Conservation (phyloP, 2,113 vertebrate genomes). For the Ochotona curzoniae region DNA sequence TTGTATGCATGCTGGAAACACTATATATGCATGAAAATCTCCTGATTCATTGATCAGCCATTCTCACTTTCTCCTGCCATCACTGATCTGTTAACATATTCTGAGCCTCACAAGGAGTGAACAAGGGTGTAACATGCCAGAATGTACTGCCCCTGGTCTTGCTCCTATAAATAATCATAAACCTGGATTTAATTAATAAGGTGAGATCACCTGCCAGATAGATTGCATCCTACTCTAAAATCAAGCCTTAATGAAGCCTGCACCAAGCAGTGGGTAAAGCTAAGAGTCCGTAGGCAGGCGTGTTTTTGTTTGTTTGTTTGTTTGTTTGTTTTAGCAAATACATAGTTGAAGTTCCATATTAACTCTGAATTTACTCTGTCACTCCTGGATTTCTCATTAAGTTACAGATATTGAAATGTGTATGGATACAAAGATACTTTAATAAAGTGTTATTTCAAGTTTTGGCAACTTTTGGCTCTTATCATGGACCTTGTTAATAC, state of each 20-base stretch:
- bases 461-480: neutral
- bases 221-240: no score
- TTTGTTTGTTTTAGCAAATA: neutral
- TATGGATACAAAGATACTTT: neutral
- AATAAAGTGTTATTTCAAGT: neutral
- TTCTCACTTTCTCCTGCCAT: neutral
- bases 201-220: no score
- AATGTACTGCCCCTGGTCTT: no score
- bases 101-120: no score
- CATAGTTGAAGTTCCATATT: neutral
- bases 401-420: neutral
- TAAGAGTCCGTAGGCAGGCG: no score
- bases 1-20: neutral
- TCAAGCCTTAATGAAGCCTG: no score
- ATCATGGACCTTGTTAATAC: slow-evolving; percentile 6
- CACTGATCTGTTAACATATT: neutral
- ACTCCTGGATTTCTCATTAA: neutral
- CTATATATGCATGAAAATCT: neutral
- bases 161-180: no score
- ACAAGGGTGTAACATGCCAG: no score
- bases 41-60: neutral
- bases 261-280: no score
- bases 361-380: neutral
- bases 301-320: no score
- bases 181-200: no score